Conservation (phyloP, 2,888 invertebrate species). For the Julus scandinavius region DNA sequence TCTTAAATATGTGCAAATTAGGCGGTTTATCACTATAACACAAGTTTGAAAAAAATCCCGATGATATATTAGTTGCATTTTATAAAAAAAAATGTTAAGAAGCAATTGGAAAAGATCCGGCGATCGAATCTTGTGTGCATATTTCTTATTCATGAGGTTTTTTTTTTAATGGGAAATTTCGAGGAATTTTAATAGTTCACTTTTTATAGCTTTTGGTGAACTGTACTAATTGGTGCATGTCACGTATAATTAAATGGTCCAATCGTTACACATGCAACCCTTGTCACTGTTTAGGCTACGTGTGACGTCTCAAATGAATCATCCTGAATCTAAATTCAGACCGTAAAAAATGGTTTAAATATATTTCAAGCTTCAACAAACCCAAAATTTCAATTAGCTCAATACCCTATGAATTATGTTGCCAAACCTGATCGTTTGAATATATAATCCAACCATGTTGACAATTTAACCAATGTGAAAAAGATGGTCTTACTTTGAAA, state of each 20-base stretch:
- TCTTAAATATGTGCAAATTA: conserved; percentile 29
- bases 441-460: neutral
- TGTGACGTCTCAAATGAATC: conserved; percentile 29
- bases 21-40: neutral
- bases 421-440: neutral
- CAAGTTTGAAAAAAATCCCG: neutral
- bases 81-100: neutral
- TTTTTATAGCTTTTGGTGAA: conserved; percentile 34
- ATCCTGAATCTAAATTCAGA: neutral
- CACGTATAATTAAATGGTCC: conserved; percentile 37
- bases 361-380: conserved; percentile 39
- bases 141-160: conserved; percentile 31
- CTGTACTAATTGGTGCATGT: conserved; percentile 42
- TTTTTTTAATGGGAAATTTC: neutral
- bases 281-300: conserved; percentile 38
- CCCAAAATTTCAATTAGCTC: conserved; percentile 24
- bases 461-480: conserved; percentile 13
- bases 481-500: neutral
- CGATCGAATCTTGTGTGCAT: neutral
- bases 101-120: neutral
- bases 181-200: conserved; percentile 32
- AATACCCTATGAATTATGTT: neutral
- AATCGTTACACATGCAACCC: conserved; percentile 1
- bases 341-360: conserved; percentile 10
- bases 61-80: conserved; percentile 31